These are phyloP conservation scores for Andricus quercusramuli DNA, from an alignment of 2,888 invertebrate genomes.

Conservation along the genomic window DNA sequence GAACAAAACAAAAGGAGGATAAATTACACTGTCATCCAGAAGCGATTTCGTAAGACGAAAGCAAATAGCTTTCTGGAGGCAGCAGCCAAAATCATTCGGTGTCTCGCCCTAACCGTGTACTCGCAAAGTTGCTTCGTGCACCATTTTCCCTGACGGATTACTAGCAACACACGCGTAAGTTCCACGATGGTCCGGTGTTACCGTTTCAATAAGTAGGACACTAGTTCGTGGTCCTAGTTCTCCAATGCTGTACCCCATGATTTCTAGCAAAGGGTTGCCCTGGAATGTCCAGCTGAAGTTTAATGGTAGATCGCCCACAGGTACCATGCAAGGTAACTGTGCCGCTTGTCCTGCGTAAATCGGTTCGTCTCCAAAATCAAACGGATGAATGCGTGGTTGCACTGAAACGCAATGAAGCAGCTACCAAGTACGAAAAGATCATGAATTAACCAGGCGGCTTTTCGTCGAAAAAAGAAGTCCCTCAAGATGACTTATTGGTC, in stretches of 20 bases:
- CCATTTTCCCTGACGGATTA: slow-evolving; percentile 81
- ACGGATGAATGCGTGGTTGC: slow-evolving; percentile 89
- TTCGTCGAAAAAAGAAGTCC: background rate
- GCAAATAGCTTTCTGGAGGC: slow-evolving; percentile 33
- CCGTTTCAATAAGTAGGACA: slow-evolving; percentile 78
- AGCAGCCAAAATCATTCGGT: slow-evolving; percentile 28
- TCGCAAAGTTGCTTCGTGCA: slow-evolving; percentile 80
- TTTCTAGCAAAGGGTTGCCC: slow-evolving; percentile 76
- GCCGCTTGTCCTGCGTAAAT: slow-evolving; percentile 89
- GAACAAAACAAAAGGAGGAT: slow-evolving; percentile 8
- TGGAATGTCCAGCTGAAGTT: slow-evolving; percentile 81
- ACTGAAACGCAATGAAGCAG: slow-evolving; percentile 81
- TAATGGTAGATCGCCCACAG: slow-evolving; percentile 82
- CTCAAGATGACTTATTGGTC: background rate
- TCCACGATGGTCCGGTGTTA: slow-evolving; percentile 80
- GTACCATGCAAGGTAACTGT: slow-evolving; percentile 85
- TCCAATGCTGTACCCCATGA: slow-evolving; percentile 73
- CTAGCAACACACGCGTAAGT: slow-evolving; percentile 82
- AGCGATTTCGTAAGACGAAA: slow-evolving; percentile 29
- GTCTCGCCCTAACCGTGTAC: slow-evolving; percentile 81
- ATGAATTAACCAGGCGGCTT: background rate
- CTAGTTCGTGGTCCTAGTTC: slow-evolving; percentile 75
- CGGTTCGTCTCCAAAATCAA: slow-evolving; percentile 88
- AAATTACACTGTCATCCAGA: slow-evolving; percentile 13
- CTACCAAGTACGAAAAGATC: slow-evolving; percentile 22